Percentiles rank a stretch among this genome's conserved stretches.
Evolutionary conservation across 1,140 invertebrate genomes (phyloP).

Genomic region (Rhynchophorus ferrugineus): DNA sequence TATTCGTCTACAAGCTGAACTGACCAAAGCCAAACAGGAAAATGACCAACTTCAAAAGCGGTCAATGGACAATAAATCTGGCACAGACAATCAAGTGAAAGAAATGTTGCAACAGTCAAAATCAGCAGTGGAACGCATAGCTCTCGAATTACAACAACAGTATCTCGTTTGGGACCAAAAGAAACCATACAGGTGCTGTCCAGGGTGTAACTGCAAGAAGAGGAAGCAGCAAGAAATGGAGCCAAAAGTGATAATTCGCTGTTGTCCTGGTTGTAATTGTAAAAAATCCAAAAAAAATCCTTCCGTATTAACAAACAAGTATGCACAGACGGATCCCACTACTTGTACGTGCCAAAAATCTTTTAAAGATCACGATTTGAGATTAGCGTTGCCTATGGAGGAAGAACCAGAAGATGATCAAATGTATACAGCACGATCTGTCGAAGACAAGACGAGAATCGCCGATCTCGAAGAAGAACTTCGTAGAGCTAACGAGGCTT

Average conservation of each 20-base stretch:
- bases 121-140: slow-evolving; percentile 24
- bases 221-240: not conserved
- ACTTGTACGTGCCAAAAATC: not conserved
- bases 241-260: slow-evolving; percentile 9
- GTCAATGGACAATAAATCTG: not conserved
- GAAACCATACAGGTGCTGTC: slow-evolving; percentile 14
- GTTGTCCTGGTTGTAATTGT: slow-evolving; percentile 13
- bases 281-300: slow-evolving; percentile 1
- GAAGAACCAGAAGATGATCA: slow-evolving; percentile 15
- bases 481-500: slow-evolving; percentile 22
- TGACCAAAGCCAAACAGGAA: slow-evolving; percentile 18
- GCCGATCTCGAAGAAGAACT: slow-evolving; percentile 25
- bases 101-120: slow-evolving; percentile 29
- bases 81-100: slow-evolving; percentile 24
- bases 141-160: slow-evolving; percentile 20
- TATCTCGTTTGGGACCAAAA: slow-evolving; percentile 22
- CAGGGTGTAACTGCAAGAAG: slow-evolving; percentile 13
- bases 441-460: slow-evolving; percentile 13
- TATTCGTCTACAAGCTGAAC: slow-evolving; percentile 9
- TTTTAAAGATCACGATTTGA: not conserved
- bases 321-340: not conserved
- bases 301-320: not conserved
- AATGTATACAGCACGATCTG: slow-evolving; percentile 23
- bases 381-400: not conserved
- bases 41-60: slow-evolving; percentile 13